Evolutionary conservation across 2,113 vertebrate genomes (phyloP), one percentile per base, ranked within the genome.

Genomic region (Hepsetus odoe): DNA sequence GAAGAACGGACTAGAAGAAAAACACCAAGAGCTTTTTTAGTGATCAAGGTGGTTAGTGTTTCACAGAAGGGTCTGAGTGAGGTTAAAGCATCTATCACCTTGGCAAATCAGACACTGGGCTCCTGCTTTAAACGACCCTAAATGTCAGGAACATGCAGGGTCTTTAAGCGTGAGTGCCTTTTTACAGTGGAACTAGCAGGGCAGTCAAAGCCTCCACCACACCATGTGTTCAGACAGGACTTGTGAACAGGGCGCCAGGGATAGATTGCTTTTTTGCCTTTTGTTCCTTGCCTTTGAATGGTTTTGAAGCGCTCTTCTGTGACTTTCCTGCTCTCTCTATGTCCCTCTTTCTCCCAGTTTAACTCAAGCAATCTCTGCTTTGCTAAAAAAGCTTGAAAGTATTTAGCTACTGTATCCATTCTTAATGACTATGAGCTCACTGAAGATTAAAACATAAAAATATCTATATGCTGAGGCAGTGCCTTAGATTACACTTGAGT

Each of bases 181-280:
- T 75, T 58, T 69, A 46, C 75, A 69, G 30, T 65, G 61, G 28
- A 66, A n/a, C 53, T 69, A 33, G 75, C 35, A 53, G 66, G 14
- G 30, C 28, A 59, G 75, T 14, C 65, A 18, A 51, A 77, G 65
- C 59, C 65, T 16, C 18, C 64, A 32, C 74, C 65, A 22, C 74
- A 22, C 38, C 75, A 77, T 77, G 75, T 77, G 75, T 26, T 77
- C 65, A 69, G 75, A 77, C 53, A 1, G 56, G 35, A 69, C 44
- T 35, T 61, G 55, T 49, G 66, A 70, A 68, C 75, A 75, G 53
- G 65, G 65, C 64, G 65, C 75, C 75, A 77, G 16, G 12, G 26
- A 62, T n/a, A 68, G 51, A 66, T 14, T 20, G 5, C 1, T 16
- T 56, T 33, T 55, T 59, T 77, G 24, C 65, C 22, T 35, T 56